phyloP scores from a whole-genome alignment of 2,113 vertebrate species.

The Colistium nudipinnis region DNA sequence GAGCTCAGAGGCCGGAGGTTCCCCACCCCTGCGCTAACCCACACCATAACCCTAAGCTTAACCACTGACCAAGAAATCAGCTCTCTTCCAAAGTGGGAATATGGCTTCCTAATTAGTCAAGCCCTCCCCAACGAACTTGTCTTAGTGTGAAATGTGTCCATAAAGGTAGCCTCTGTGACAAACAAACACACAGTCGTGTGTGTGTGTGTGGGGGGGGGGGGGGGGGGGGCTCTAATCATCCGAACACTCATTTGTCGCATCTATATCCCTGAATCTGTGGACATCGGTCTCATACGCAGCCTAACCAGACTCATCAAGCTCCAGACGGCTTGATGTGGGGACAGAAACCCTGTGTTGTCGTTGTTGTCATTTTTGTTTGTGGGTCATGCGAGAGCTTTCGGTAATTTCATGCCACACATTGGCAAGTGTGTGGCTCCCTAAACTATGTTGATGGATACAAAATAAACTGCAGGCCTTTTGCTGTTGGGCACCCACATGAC shows the following conservation, averaged over 20 bases:
- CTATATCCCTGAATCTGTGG: background rate
- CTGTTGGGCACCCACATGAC: constrained; percentile 22
- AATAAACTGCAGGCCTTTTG: constrained; percentile 16
- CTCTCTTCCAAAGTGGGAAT: background rate
- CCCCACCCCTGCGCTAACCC: background rate
- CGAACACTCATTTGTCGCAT: constrained; percentile 35
- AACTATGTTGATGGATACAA: constrained; percentile 29
- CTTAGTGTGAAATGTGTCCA: background rate
- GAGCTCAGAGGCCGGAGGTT: background rate
- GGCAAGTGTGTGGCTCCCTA: constrained; percentile 12
- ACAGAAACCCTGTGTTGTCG: constrained; percentile 25
- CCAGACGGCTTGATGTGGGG: constrained; percentile 48
- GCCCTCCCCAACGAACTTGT: background rate
- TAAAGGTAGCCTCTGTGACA: background rate
- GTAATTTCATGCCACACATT: constrained; percentile 32
- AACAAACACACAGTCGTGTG: background rate
- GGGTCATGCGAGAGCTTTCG: constrained; percentile 34
- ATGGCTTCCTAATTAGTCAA: background rate
- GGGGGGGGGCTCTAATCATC: constrained; percentile 8
- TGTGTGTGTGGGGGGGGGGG: constrained; percentile 17
- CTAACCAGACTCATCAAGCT: constrained; percentile 28
- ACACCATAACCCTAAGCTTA: background rate
- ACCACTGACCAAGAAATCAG: background rate
- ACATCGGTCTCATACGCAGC: constrained; percentile 28
- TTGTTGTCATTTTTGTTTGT: constrained; percentile 52